Conservation (phyloP, 2,888 invertebrate genomes). For the Bembecia ichneumoniformis region DNA sequence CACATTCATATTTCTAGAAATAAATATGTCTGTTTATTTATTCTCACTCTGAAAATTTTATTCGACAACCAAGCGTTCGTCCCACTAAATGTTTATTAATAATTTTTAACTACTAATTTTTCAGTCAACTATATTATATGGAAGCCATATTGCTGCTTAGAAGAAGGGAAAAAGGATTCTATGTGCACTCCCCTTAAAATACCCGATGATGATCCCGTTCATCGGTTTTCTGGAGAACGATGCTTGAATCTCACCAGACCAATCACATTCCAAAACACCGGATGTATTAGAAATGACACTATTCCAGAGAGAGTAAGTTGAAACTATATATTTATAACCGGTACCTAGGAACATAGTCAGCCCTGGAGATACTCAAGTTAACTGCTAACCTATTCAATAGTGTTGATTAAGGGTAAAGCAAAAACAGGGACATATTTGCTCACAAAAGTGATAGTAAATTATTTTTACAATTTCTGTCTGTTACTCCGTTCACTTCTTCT, state of each 20-base stretch:
- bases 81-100: too few species aligned
- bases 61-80: too few species aligned
- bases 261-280: slow-evolving; percentile 2
- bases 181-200: slow-evolving; percentile 3
- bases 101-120: slow-evolving; percentile 1
- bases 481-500: too few species aligned
- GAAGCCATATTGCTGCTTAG: slow-evolving; percentile 5
- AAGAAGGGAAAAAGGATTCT: slow-evolving; percentile 3
- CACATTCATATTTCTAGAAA: neutral
- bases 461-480: too few species aligned
- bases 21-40: neutral
- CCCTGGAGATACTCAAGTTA: too few species aligned
- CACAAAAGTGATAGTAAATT: too few species aligned
- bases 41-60: too few species aligned
- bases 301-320: slow-evolving; percentile 4
- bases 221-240: slow-evolving; percentile 4
- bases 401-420: too few species aligned
- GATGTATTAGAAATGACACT: slow-evolving; percentile 5
- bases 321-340: too few species aligned
- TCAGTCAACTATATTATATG: slow-evolving; percentile 4
- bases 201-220: slow-evolving; percentile 3
- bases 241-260: slow-evolving; percentile 6
- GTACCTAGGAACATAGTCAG: too few species aligned
- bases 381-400: too few species aligned
- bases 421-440: too few species aligned